Evolutionary conservation across 2,113 vertebrate genomes (phyloP).

Genomic region (Thamnaconus septentrionalis): DNA sequence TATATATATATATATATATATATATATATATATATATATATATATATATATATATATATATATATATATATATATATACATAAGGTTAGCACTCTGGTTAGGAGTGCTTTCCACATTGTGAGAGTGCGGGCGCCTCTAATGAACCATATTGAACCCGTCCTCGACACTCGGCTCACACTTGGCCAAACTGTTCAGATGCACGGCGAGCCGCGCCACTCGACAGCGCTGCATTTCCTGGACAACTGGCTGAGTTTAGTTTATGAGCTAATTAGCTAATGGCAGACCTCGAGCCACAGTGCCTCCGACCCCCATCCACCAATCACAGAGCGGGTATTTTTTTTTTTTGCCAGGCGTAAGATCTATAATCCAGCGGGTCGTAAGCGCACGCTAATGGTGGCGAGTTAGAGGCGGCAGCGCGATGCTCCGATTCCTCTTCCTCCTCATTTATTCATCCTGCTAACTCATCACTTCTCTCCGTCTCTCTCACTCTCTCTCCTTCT

Average conservation of each 20-base stretch:
- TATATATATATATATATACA: too few relatives aligned
- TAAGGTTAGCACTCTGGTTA: background rate
- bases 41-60: too few relatives aligned
- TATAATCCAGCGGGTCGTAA: slow-evolving; percentile 45
- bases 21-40: too few relatives aligned
- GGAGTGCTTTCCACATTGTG: background rate
- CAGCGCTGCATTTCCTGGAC: slow-evolving; percentile 58
- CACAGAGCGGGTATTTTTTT: slow-evolving; percentile 18
- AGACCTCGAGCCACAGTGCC: slow-evolving; percentile 34
- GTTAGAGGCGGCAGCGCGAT: slow-evolving; percentile 34
- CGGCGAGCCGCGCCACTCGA: slow-evolving; percentile 13
- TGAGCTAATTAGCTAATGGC: slow-evolving; percentile 75
- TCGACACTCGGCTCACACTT: background rate
- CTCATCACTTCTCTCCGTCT: slow-evolving; percentile 47
- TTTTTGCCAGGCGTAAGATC: slow-evolving; percentile 54
- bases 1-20: too few relatives aligned
- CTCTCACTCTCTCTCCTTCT: slow-evolving; percentile 14
- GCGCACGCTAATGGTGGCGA: slow-evolving; percentile 44
- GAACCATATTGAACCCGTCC: background rate
- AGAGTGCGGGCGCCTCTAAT: background rate
- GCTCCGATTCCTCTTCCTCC: slow-evolving; percentile 9
- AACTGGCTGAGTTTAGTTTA: slow-evolving; percentile 66
- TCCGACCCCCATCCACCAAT: slow-evolving; percentile 49
- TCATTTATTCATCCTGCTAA: slow-evolving; percentile 49
- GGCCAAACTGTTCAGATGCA: slow-evolving; percentile 1